Percentiles rank a stretch among this genome's conserved stretches.
These are phyloP conservation scores for Drosophila meridiana DNA, from an alignment of 2,888 invertebrate species.

Conservation along the genomic window DNA sequence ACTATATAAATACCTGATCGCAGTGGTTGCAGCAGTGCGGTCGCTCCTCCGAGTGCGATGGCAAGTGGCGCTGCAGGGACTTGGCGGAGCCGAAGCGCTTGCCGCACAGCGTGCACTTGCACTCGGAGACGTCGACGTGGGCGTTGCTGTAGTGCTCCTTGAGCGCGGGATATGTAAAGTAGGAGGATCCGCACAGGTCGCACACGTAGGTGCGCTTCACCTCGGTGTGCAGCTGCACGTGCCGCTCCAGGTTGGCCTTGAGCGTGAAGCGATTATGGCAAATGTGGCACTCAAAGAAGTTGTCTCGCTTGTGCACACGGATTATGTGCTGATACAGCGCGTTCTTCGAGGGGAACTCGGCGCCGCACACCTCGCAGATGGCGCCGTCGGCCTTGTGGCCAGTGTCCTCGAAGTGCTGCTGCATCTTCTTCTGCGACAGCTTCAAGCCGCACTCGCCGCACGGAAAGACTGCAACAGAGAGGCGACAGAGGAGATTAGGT, in stretches of 20 bases:
- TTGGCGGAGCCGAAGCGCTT: slow-evolving; percentile 84
- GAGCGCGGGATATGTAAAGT: slow-evolving; percentile 85
- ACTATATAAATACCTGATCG: slow-evolving; percentile 77
- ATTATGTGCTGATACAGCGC: slow-evolving; percentile 85
- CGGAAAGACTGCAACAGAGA: slow-evolving; percentile 76
- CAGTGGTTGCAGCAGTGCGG: slow-evolving; percentile 84
- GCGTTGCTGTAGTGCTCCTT: slow-evolving; percentile 85
- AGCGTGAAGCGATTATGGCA: slow-evolving; percentile 85
- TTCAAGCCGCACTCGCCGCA: slow-evolving; percentile 84
- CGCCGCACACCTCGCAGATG: slow-evolving; percentile 85
- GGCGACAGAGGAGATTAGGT: not conserved
- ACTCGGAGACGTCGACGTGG: slow-evolving; percentile 84
- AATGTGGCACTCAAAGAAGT: slow-evolving; percentile 85
- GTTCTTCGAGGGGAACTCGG: slow-evolving; percentile 83
- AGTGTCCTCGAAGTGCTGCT: slow-evolving; percentile 84
- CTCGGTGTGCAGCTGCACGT: slow-evolving; percentile 85
- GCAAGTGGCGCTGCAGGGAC: slow-evolving; percentile 84
- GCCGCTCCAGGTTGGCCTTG: slow-evolving; percentile 85
- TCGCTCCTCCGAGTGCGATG: slow-evolving; percentile 85
- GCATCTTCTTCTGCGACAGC: slow-evolving; percentile 83
- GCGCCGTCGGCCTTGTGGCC: slow-evolving; percentile 85
- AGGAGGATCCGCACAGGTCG: slow-evolving; percentile 84
- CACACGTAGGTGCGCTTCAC: slow-evolving; percentile 85
- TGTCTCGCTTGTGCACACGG: slow-evolving; percentile 84
- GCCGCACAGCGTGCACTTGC: slow-evolving; percentile 84